Base-by-base conservation (phyloP, 2,797 vertebrate genomes). In the Poecilia picta region DNA sequence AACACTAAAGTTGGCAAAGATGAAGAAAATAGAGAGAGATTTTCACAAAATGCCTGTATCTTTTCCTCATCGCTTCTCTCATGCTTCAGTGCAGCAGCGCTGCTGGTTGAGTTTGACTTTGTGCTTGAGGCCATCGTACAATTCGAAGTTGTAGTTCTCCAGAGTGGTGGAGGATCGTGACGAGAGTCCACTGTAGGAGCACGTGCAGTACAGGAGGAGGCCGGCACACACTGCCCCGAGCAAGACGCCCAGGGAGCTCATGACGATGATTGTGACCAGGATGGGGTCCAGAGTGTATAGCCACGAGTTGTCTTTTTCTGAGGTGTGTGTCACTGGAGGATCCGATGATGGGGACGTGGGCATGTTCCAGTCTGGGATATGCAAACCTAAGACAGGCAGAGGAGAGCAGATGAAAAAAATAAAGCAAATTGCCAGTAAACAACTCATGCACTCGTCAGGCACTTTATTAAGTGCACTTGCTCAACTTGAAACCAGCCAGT, bases 81-180 rank as follows among this genome's bases (percentile, higher is more conserved):
- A 96, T 11, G 95, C 95, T 88, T 96, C 95, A 0, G 95, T 97
- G 95, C 98, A 99, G 94, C 98, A 99, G 89, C 98, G 98, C 93
- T 99, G 98, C 89, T 99, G 98, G 96, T 99, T 98, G 91, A 98
- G 97, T 95, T 99, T 99, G 89, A 99, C 98, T 88, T 99, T 99
- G 96, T 99, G 98, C 95, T 99, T 99, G 93, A 99, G 98, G 87
- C 98, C 98, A 0, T 99, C 98, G 0, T 99, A 99, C 81, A 99
- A 96, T 91, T 99, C 98, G 0, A 99, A 99, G 96, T 99, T 99
- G 96, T 99, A 99, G 96, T 99, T 99, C 94, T 99, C 98, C 90
- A 99, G 95, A 0, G 98, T 99, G 87, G 98, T 98, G 92, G 98
- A 99, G 91, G 97, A 98, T 80, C 98, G 97, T 0, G 98, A 97